Conservation (phyloP, 2,888 invertebrate genomes). For the Xestia sexstrigata region DNA sequence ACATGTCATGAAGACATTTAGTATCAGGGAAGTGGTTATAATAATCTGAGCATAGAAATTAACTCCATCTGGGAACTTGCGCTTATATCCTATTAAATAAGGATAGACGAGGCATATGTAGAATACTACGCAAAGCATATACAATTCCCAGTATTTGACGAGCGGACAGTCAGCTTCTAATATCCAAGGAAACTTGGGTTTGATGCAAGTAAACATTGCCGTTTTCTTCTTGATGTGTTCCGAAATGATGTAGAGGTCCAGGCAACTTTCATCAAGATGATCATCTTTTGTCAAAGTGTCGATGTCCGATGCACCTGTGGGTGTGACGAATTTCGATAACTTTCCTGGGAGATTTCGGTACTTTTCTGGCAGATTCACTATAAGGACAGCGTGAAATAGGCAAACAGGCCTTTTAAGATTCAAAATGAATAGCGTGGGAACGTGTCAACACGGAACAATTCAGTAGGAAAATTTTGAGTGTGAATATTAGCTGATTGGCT, state of each 20-base stretch:
- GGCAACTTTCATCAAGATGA: conserved; percentile 81
- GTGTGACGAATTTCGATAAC: not conserved
- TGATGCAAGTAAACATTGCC: conserved; percentile 81
- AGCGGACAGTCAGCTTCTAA: conserved; percentile 85
- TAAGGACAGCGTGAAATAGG: not conserved
- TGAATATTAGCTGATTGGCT: not conserved
- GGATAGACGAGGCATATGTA: conserved; percentile 87
- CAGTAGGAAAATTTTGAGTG: not conserved
- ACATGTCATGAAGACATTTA: conserved; percentile 85
- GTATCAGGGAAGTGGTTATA: conserved; percentile 81
- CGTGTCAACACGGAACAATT: too few relatives aligned
- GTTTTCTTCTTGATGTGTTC: conserved; percentile 86
- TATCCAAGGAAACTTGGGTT: conserved; percentile 86
- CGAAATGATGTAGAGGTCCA: conserved; percentile 86
- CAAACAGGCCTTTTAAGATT: not conserved
- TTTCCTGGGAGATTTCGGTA: not conserved
- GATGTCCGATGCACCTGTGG: conserved; percentile 78
- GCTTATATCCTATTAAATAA: conserved; percentile 85
- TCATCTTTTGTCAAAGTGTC: conserved; percentile 79
- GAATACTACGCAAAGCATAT: conserved; percentile 83
- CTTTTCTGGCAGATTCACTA: not conserved
- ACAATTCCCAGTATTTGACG: conserved; percentile 87
- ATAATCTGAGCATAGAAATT: conserved; percentile 82
- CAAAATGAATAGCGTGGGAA: not conserved
- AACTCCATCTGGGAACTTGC: conserved; percentile 81